phyloP scores from a whole-genome alignment of 1,140 invertebrate genomes.

The Mycetomoellerius zeteki region DNA sequence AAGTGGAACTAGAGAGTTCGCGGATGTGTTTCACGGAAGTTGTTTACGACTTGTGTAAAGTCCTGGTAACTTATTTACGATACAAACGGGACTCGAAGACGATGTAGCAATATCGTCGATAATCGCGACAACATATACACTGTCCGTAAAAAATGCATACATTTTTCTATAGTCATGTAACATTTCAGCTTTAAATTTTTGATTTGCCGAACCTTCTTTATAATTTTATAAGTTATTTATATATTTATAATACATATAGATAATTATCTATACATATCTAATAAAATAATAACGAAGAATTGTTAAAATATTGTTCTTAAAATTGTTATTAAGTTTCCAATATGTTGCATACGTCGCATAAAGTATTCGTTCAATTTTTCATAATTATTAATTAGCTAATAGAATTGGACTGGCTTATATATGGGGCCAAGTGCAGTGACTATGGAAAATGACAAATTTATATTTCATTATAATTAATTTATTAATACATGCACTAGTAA shows the following conservation, averaged over 20 bases:
- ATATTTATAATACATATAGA: too few species aligned
- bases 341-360: neutral
- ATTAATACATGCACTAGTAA: neutral
- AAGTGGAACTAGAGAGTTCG: neutral
- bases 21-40: constrained; percentile 24
- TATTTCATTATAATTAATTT: neutral
- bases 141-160: neutral
- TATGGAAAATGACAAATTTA: neutral
- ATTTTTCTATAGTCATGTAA: neutral
- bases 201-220: too few species aligned
- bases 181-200: neutral
- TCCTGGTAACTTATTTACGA: constrained; percentile 42
- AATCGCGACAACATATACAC: neutral
- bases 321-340: neutral
- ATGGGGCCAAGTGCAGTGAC: too few species aligned
- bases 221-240: too few species aligned
- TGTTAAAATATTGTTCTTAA: too few species aligned
- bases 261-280: too few species aligned
- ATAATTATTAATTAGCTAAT: neutral
- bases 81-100: constrained; percentile 2
- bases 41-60: constrained; percentile 39
- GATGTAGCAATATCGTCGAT: neutral
- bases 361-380: neutral
- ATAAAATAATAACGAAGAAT: too few species aligned
- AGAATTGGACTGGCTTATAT: neutral